Percentiles rank a stretch among this genome's conserved stretches.
phyloP scores from a whole-genome alignment of 2,113 vertebrate species.

The Daphoenositta chrysoptera region DNA sequence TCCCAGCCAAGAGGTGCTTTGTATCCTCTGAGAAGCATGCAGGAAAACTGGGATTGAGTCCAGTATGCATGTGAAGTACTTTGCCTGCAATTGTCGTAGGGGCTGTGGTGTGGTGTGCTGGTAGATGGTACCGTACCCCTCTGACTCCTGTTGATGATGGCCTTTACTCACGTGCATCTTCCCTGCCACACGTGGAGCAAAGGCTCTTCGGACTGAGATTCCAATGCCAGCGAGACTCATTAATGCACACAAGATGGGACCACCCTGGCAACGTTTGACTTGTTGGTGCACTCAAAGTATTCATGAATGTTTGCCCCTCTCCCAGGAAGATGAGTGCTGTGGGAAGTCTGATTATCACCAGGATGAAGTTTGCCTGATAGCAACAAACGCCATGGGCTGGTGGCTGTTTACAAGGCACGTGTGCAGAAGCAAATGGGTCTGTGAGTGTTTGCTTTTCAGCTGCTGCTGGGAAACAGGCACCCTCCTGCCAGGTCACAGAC shows the following conservation, averaged over 20 bases:
- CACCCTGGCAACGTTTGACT: not conserved
- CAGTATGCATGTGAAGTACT: not conserved
- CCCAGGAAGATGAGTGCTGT: not conserved
- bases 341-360: not conserved
- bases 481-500: not conserved
- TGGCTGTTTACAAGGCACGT: not conserved
- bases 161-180: not conserved
- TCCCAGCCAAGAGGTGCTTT: not conserved
- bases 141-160: not conserved
- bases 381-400: not conserved
- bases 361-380: not conserved
- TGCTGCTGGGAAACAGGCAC: constrained; percentile 9
- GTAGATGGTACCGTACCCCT: not conserved
- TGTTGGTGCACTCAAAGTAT: not conserved
- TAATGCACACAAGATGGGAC: not conserved
- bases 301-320: not conserved
- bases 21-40: not conserved
- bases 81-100: not conserved
- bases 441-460: not conserved
- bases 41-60: not conserved
- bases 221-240: not conserved
- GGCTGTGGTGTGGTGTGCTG: not conserved
- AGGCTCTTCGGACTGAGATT: not conserved
- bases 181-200: not conserved
- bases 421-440: not conserved